Base-by-base conservation (phyloP, 2,888 invertebrate genomes). In the Melipona beecheii region DNA sequence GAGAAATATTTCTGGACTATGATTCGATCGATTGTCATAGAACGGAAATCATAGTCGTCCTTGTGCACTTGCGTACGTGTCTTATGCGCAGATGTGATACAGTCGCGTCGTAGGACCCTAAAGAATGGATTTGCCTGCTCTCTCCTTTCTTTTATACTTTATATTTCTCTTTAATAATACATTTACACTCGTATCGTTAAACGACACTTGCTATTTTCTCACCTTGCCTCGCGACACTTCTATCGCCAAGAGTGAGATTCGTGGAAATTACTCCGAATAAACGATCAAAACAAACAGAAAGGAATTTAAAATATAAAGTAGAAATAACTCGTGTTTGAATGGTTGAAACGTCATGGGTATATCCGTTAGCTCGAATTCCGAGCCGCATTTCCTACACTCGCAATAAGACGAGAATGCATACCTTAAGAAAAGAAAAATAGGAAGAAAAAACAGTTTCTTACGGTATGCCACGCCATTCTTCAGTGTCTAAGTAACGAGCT, bases 401-500 rank as follows among this genome's bases (percentile, higher is more conserved):
- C 81, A 82, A 83, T 88, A 79, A 83, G 83, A 88, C 77, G 80
- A 85, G 80, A 68, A 80, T 68, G 81, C 75, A 69, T 65, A 70
- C 66, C 75, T 78, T 69, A 77, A 78, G n/a, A 89, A 86, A 89
- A 89, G 84, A 84, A 90, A 75, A 80, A 83, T 73, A 2, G 31
- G 2, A 31, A 75, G 78, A 71, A 84, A 36, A 9, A 86, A 81
- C 62, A 82, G 79, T 76, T 87, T 72, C 78, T 87, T 75, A 78
- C 73, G 89, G 89, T 87, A 89, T 88, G 90, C 83, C 87, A 86
- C 64, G 79, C 79, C 89, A 90, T 89, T 90, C 88, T 89, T 89
- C 89, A 88, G 88, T 86, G 84, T 84, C 87, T 86, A 80, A 87
- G 84, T 87, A 80, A 78, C 86, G 81, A 88, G 90, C 89, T 90